A percentile compares a stretch with the other conserved stretches of the same genome.
phyloP scores from a whole-genome alignment of 2,888 invertebrate species.

The Noctua comes region DNA sequence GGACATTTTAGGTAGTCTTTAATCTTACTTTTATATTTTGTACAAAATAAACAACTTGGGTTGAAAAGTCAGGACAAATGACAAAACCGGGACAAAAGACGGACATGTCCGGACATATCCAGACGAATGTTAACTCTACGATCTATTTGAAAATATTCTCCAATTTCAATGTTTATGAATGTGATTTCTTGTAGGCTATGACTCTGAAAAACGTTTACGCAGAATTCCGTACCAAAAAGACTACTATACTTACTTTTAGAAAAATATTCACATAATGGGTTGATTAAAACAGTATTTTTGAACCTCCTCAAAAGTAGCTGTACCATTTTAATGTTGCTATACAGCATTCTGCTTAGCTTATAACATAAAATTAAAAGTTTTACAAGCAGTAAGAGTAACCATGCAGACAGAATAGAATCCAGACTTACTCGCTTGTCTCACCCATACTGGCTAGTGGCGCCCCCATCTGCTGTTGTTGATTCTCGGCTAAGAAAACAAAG shows the following conservation, averaged over 20 bases:
- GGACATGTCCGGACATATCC: background rate
- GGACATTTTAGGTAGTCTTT: too few species aligned
- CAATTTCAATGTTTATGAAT: background rate
- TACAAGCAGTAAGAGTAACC: conserved; percentile 40
- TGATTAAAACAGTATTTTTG: background rate
- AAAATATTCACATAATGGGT: background rate
- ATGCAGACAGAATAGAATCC: conserved; percentile 14
- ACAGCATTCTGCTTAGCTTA: conserved; percentile 41
- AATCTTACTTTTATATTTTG: too few species aligned
- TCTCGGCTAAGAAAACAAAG: conserved; percentile 77
- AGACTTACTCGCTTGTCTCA: conserved; percentile 92
- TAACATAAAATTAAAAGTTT: conserved; percentile 39
- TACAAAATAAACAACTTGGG: too few species aligned
- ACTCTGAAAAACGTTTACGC: conserved; percentile 34
- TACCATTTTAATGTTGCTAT: conserved; percentile 1
- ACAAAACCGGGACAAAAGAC: background rate
- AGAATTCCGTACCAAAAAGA: conserved; percentile 43
- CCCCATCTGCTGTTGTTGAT: conserved; percentile 89
- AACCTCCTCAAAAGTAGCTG: background rate
- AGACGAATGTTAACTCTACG: background rate
- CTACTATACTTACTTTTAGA: background rate
- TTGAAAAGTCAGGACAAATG: background rate
- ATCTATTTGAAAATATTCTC: background rate
- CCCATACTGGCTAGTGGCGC: conserved; percentile 92
- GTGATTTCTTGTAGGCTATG: background rate